Conservation (phyloP, 1,140 invertebrate genomes). For the Oedothorax gibbosus region DNA sequence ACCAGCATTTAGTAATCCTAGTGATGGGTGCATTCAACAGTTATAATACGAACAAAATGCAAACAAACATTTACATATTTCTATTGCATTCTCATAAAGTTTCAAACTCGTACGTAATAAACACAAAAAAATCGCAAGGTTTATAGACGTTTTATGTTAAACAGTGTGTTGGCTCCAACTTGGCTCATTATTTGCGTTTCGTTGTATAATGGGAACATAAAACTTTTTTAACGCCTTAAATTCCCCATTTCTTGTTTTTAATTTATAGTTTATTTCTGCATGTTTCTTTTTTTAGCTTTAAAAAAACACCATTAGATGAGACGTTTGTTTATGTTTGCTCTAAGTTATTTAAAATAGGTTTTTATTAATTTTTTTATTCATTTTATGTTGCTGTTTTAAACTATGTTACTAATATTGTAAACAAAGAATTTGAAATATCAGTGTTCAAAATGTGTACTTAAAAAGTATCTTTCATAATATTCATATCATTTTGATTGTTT, state of each 20-base stretch:
- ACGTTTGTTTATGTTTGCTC: background rate
- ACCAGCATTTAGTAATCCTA: background rate
- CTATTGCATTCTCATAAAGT: conserved; percentile 50
- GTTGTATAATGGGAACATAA: conserved; percentile 35
- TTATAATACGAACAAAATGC: conserved; percentile 44
- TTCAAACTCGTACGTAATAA: background rate
- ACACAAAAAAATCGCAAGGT: conserved; percentile 48
- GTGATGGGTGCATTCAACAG: conserved; percentile 39
- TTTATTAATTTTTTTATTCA: too few species aligned
- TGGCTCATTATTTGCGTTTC: conserved; percentile 49
- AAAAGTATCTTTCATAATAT: too few species aligned
- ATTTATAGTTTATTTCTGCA: conserved; percentile 49
- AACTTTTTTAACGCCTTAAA: conserved; percentile 35
- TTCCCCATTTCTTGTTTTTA: conserved; percentile 22
- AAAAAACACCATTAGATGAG: background rate
- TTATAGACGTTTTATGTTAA: conserved; percentile 54
- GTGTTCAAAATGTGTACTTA: too few species aligned
- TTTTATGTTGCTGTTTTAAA: too few species aligned
- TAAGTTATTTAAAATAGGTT: too few species aligned
- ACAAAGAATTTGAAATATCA: too few species aligned
- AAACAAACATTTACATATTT: conserved; percentile 48
- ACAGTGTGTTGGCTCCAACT: conserved; percentile 47
- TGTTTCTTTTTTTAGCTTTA: conserved; percentile 19
- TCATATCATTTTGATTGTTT: too few species aligned
- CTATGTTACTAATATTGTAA: too few species aligned